Conservation (phyloP, 2,797 vertebrate genomes). For the Brotogeris chrysoptera region DNA sequence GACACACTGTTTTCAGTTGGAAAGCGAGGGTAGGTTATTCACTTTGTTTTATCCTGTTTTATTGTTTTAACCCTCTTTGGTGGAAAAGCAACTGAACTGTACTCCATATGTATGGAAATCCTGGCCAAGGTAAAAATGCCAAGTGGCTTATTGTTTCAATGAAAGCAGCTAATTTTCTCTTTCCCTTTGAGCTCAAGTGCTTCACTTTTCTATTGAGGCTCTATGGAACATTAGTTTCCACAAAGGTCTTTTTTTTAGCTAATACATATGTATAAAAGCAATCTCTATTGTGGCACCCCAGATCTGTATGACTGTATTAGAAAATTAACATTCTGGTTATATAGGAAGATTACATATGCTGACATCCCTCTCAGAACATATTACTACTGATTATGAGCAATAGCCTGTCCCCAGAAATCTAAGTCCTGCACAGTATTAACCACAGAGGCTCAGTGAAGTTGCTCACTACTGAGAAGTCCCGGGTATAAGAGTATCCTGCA, state of each 20-base stretch:
- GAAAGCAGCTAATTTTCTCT: constrained; percentile 25
- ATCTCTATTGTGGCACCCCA: not conserved
- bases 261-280: constrained; percentile 26
- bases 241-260: constrained; percentile 10
- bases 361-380: not conserved
- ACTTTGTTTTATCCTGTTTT: not conserved
- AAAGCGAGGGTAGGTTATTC: not conserved
- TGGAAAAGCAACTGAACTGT: constrained; percentile 2
- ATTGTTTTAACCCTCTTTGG: not conserved
- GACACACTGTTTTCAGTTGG: not conserved
- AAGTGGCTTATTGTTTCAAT: constrained; percentile 27
- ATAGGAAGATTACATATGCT: constrained; percentile 9
- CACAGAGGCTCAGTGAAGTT: not conserved
- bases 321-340: constrained; percentile 24
- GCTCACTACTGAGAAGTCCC: accelerated
- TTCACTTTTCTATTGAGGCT: constrained; percentile 6
- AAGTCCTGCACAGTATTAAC: not conserved
- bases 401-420: not conserved
- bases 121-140: constrained; percentile 1
- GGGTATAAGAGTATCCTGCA: not conserved
- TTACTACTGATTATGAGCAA: not conserved
- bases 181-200: constrained; percentile 16
- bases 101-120: not conserved
- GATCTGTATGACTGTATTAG: not conserved
- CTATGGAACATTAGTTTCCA: not conserved